Base-by-base conservation (phyloP, 2,113 vertebrate genomes). In the Pachyramphus minor region DNA sequence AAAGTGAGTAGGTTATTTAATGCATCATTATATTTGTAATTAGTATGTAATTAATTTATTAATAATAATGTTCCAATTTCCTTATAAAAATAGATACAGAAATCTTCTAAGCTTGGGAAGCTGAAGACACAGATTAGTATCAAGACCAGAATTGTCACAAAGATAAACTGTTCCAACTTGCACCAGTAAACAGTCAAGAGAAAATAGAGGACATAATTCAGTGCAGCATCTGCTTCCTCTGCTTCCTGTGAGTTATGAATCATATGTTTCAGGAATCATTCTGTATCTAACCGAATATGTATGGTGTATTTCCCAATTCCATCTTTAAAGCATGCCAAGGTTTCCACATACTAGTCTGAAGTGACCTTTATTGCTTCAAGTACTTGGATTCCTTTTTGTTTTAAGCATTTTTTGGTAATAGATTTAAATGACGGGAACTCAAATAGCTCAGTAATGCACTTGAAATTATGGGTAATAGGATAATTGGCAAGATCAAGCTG, bases 161-260 rank as follows among this genome's bases (percentile, higher is more conserved):
- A 92, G 47, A 94, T 77, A 90, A 96, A 63, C 5, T 75, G 7
- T 75, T 92, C 74, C 59, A 79, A 45, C 37, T 78, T 90, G 37
- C 35, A 30, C 22, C 89, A 60, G 37, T 49, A 94, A 94, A 66
- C 41, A 68, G 87, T 67, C 5, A 2, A 52, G 42, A 84, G 27
- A 44, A 86, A 59, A 56, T 56, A 67, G 31, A 93, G 62, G 60
- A 90, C 84, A 79, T 93, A 95, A 89, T 44, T 96, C 69, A 89
- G 25, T 69, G 41, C 75, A 95, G 63, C 72, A 80, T 72, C 45
- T 90, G 39, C 88, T 84, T 93, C 3, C 7, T 77, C 14, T 21
- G n/a, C 33, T 56, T 94, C 45, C 47, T 92, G 30, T 86, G 60
- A 84, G 19, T 85, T 95, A 85, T 84, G 79, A 91, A 72, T 89